Evolutionary conservation across 2,888 invertebrate genomes (phyloP).

Genomic region (Tenthredo livida): DNA sequence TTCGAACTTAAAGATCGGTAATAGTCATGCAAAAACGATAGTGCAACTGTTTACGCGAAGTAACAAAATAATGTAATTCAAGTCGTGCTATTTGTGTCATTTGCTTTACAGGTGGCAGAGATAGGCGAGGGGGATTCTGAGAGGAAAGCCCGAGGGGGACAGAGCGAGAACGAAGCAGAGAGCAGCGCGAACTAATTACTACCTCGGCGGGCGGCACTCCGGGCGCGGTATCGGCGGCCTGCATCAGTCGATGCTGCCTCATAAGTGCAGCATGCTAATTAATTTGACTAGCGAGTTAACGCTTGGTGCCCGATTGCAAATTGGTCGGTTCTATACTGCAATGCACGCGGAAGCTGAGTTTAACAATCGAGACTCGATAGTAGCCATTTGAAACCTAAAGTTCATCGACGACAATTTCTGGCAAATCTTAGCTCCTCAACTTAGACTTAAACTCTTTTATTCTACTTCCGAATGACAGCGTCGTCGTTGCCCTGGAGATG

Average conservation of each 20-base stretch:
- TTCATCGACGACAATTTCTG: not conserved
- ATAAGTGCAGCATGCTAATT: conserved; percentile 56
- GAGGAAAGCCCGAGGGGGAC: not conserved
- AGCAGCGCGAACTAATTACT: conserved; percentile 56
- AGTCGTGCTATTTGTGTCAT: conserved; percentile 21
- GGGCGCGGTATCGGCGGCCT: conserved; percentile 54
- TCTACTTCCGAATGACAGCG: not conserved
- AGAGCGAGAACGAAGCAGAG: conserved; percentile 39
- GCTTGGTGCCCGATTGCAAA: conserved; percentile 52
- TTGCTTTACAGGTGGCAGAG: conserved; percentile 36
- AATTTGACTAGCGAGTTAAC: conserved; percentile 56
- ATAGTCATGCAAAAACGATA: not conserved
- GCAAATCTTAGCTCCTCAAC: not conserved
- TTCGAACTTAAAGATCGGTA: not conserved
- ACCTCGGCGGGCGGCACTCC: conserved; percentile 55
- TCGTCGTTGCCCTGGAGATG: conserved; percentile 8
- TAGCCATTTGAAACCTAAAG: not conserved
- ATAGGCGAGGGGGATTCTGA: conserved; percentile 27
- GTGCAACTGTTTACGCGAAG: not conserved
- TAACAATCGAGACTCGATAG: not conserved
- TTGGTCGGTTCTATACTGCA: conserved; percentile 35
- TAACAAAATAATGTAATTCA: not conserved
- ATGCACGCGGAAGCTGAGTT: not conserved
- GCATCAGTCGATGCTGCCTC: conserved; percentile 55
- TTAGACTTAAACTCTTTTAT: not conserved